Evolutionary conservation across 2,888 invertebrate species (phyloP), one percentile per base, ranked within the genome.

Genomic region (Dorcus hopei): DNA sequence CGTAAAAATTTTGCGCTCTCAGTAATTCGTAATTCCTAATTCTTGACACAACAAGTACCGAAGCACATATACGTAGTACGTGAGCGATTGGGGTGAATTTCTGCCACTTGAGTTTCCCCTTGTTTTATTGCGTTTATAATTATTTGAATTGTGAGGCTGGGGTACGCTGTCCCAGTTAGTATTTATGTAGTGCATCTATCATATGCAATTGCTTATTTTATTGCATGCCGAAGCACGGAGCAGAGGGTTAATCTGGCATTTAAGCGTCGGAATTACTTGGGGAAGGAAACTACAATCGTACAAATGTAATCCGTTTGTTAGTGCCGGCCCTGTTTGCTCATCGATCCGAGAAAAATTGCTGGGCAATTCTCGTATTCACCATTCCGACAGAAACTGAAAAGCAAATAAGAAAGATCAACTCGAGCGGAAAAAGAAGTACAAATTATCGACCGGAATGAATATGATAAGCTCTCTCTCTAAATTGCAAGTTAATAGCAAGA

Each of bases 101-200:
- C 68, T 65, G 65, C 63, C 69, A 70, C 70, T 72, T 67, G 64
- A 68, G 61, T 60, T 66, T 67, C 73, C 75, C 74, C 73, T 74
- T 71, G 71, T 73, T 71, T 72, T 68, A 69, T 71, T 72, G 69
- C 73, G 69, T 71, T 74, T 73, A 70, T 72, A 75, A 74, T 75
- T 73, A 74, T 74, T 73, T 73, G 71, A 70, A 68, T 68, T 68
- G 68, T 49, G 66, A 70, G 65, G 66, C 67, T 62, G 66, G 52
- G 51, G 49, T 62, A 42, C 50, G 52, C 49, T 69, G 70, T 65
- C 68, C 70, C 68, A 69, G 72, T 69, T 68, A 69, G 72, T 71
- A 73, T 72, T 73, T 73, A 70, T 72, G 66, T 68, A 72, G 65
- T 66, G 69, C 71, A 70, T 74, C 67, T 69, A 71, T 71, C 70